A percentile compares a stretch with the other conserved stretches of the same genome.
Evolutionary conservation across 2,888 invertebrate genomes (phyloP).

Genomic region (Drosophila pegasa): DNA sequence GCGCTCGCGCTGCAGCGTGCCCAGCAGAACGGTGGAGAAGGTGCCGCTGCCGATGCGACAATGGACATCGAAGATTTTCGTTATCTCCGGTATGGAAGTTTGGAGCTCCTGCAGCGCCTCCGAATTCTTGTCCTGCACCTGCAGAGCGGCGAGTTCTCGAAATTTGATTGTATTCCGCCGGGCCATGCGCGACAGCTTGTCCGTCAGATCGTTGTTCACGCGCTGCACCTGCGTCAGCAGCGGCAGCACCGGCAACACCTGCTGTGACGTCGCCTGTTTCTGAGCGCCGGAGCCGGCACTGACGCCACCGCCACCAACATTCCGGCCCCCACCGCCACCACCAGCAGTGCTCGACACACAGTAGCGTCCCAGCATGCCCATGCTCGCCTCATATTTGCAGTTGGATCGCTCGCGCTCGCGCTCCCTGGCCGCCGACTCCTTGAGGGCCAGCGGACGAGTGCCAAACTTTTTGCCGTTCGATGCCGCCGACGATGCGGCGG

Average conservation of each 20-base stretch:
- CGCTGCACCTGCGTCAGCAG: slow-evolving; percentile 49
- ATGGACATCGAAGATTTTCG: slow-evolving; percentile 88
- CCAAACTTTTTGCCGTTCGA: slow-evolving; percentile 5
- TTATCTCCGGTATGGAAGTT: slow-evolving; percentile 87
- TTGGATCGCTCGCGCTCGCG: slow-evolving; percentile 3
- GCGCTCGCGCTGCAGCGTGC: slow-evolving; percentile 86
- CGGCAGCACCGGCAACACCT: slow-evolving; percentile 15
- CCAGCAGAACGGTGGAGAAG: slow-evolving; percentile 95
- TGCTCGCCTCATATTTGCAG: slow-evolving; percentile 13
- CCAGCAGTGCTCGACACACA: slow-evolving; percentile 15
- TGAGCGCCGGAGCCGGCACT: background rate
- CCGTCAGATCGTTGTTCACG: slow-evolving; percentile 43
- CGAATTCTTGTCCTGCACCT: slow-evolving; percentile 63
- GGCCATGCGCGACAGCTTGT: slow-evolving; percentile 38
- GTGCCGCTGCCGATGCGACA: slow-evolving; percentile 93
- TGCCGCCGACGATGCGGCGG: background rate
- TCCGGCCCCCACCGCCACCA: background rate
- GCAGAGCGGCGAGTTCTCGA: slow-evolving; percentile 46
- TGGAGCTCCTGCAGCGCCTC: slow-evolving; percentile 82
- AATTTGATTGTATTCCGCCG: slow-evolving; percentile 56
- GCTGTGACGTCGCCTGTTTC: slow-evolving; percentile 15
- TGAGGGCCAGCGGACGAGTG: slow-evolving; percentile 8
- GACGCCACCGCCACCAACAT: background rate
- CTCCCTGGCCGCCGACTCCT: slow-evolving; percentile 3
- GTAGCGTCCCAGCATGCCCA: slow-evolving; percentile 27